Percentiles rank a stretch among this genome's conserved stretches.
These are phyloP conservation scores for Noctua janthe DNA, from an alignment of 2,888 invertebrate genomes.

Conservation along the genomic window DNA sequence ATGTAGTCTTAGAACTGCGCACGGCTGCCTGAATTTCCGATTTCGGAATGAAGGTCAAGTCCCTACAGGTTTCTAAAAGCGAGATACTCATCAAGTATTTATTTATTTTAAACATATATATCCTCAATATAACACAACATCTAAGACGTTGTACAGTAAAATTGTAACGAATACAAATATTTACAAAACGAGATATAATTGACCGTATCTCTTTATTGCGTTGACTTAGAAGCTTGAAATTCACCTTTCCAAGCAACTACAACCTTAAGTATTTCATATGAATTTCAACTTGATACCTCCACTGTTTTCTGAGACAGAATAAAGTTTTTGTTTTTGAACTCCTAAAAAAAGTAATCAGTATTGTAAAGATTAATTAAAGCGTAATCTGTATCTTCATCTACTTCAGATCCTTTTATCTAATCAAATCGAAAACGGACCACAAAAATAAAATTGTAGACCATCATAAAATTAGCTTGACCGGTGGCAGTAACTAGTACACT, in stretches of 20 bases:
- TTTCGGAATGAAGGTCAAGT: background rate
- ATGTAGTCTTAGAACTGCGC: background rate
- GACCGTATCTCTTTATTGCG: background rate
- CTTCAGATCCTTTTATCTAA: background rate
- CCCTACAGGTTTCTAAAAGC: background rate
- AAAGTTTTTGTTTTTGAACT: background rate
- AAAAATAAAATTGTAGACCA: conserved; percentile 14
- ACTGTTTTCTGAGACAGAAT: background rate
- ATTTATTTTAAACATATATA: background rate
- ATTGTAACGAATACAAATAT: background rate
- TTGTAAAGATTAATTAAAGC: background rate
- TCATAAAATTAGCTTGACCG: conserved; percentile 13
- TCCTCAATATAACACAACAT: background rate
- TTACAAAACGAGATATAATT: background rate
- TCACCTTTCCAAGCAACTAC: background rate
- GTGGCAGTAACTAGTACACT: conserved; percentile 28
- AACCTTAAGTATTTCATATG: background rate
- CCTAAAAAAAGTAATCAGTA: background rate
- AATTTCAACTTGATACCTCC: background rate
- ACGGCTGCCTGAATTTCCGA: background rate
- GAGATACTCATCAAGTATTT: background rate
- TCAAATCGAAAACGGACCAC: background rate
- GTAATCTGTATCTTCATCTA: background rate
- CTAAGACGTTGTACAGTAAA: background rate
- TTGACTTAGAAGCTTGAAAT: background rate